Evolutionary conservation across 2,797 vertebrate species (phyloP).

Genomic region (Takifugu ocellatus): DNA sequence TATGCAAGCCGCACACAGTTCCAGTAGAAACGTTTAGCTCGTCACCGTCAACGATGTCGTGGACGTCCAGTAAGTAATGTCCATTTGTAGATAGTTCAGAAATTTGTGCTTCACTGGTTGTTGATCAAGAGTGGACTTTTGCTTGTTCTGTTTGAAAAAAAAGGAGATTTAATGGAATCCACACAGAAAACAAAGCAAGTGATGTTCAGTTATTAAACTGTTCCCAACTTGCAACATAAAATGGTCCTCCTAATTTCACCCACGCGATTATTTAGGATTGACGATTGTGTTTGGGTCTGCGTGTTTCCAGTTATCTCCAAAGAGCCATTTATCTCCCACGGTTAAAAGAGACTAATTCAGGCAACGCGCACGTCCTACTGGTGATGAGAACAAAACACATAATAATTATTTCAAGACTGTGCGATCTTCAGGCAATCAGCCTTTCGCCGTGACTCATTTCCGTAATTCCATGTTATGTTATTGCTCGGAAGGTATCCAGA

Average conservation of each 20-base stretch:
- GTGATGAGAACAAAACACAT: not conserved
- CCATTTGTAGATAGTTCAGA: conserved; percentile 48
- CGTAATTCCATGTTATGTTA: conserved; percentile 1
- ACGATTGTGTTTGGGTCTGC: conserved; percentile 27
- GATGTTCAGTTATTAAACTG: conserved; percentile 34
- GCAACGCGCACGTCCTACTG: conserved; percentile 1
- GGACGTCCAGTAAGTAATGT: conserved; percentile 45
- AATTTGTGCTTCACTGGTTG: conserved; percentile 21
- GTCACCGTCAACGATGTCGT: conserved; percentile 43
- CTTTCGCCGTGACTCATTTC: conserved; percentile 36
- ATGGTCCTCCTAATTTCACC: conserved; percentile 34
- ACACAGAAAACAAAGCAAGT: conserved; percentile 23
- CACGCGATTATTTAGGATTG: conserved; percentile 48
- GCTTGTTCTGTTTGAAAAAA: not conserved
- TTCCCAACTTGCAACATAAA: conserved; percentile 24
- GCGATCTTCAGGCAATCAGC: not conserved
- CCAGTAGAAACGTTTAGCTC: conserved; percentile 21
- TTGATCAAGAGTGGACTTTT: conserved; percentile 11
- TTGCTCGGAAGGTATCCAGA: not conserved
- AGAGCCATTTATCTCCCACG: conserved; percentile 34
- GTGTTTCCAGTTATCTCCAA: conserved; percentile 32
- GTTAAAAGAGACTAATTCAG: conserved; percentile 42
- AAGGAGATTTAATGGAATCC: conserved; percentile 8
- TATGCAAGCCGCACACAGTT: conserved; percentile 54
- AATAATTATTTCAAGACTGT: not conserved